phyloP scores from a whole-genome alignment of 2,113 vertebrate genomes.

The Connochaetes taurinus region DNA sequence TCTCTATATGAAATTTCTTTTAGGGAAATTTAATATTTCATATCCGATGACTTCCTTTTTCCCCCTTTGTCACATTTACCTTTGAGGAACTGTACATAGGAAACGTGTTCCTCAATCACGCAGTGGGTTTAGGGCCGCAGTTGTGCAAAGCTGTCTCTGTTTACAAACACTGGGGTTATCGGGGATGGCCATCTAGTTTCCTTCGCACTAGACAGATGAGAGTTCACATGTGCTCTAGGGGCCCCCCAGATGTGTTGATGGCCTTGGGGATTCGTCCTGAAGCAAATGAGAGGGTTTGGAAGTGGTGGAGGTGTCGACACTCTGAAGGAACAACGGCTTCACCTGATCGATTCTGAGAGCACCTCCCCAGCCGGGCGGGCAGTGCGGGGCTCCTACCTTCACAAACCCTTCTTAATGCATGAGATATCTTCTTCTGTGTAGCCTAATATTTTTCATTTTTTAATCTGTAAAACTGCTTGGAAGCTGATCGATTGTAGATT shows the following conservation, averaged over 20 bases:
- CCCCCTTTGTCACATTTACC: neutral
- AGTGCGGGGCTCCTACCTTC: neutral
- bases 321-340: neutral
- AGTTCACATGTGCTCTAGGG: neutral
- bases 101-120: neutral
- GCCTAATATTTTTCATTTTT: neutral
- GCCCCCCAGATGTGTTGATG: neutral
- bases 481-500: neutral
- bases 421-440: neutral
- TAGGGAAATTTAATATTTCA: neutral
- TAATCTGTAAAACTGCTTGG: neutral
- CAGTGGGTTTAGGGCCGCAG: neutral
- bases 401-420: no score
- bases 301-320: neutral
- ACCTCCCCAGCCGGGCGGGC: neutral
- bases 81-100: neutral
- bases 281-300: neutral
- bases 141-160: neutral
- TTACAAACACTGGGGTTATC: neutral
- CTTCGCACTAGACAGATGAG: no score
- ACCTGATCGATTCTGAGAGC: accelerated
- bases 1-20: neutral
- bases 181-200: neutral
- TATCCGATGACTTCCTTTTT: neutral
- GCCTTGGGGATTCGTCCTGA: neutral